A percentile compares a stretch with the other conserved stretches of the same genome.
Evolutionary conservation across 2,888 invertebrate species (phyloP).

Genomic region (Eristalinus aeneus): DNA sequence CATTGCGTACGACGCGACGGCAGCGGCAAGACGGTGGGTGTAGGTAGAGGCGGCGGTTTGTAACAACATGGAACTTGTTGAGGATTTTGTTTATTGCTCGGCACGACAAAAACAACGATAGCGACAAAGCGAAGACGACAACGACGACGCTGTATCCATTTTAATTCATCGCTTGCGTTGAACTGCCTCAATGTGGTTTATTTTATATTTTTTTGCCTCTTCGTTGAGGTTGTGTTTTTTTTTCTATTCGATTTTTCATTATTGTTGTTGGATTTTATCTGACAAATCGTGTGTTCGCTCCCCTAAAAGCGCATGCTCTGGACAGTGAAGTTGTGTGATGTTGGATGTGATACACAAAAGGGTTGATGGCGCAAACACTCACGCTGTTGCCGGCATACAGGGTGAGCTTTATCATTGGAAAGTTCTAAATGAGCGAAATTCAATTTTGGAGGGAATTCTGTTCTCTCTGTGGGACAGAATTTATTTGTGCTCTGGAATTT

Average conservation of each 20-base stretch:
- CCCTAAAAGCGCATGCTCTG: constrained; percentile 47
- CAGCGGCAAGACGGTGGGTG: background rate
- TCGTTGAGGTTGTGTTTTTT: background rate
- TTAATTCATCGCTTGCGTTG: constrained; percentile 30
- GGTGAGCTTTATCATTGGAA: background rate
- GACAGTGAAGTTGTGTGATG: constrained; percentile 5
- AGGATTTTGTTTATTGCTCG: background rate
- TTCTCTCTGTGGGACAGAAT: too few species aligned
- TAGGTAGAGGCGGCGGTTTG: background rate
- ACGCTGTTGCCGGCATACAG: background rate
- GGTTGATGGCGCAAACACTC: background rate
- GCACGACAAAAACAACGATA: background rate
- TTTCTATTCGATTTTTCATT: background rate
- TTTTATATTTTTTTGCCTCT: background rate
- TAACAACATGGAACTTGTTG: constrained; percentile 3
- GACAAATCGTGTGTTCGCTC: constrained; percentile 29
- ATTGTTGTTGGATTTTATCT: constrained; percentile 27
- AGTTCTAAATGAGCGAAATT: background rate
- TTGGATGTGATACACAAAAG: background rate
- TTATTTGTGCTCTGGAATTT: too few species aligned
- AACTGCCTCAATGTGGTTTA: constrained; percentile 1
- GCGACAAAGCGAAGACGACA: background rate
- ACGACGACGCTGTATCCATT: constrained; percentile 18
- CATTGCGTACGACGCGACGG: background rate
- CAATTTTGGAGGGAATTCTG: background rate